These are phyloP conservation scores for Lichenostomus cassidix DNA, from an alignment of 2,113 vertebrate genomes.

Conservation along the genomic window DNA sequence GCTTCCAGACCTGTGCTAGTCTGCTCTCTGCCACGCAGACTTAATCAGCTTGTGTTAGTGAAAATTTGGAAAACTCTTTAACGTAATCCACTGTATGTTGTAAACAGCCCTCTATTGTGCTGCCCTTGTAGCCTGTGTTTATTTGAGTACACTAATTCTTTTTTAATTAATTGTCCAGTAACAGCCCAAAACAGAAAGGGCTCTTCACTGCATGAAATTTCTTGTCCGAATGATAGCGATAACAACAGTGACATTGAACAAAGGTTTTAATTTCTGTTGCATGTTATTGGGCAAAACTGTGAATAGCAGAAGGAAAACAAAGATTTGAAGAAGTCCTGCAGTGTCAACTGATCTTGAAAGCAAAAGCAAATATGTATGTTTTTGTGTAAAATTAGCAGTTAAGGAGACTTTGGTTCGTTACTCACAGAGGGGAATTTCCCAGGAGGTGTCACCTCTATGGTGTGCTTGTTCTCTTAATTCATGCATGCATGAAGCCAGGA, in stretches of 20 bases:
- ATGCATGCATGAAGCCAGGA: background rate
- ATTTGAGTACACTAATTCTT: background rate
- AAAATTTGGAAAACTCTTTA: background rate
- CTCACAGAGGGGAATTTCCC: background rate
- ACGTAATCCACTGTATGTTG: background rate
- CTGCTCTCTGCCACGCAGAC: background rate
- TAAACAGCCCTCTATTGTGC: background rate
- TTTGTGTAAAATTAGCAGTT: background rate
- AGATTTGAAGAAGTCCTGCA: background rate
- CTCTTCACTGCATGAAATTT: background rate
- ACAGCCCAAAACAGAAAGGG: background rate
- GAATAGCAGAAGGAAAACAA: background rate
- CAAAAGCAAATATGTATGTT: background rate
- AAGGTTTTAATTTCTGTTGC: background rate
- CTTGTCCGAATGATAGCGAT: background rate
- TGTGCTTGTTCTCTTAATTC: background rate
- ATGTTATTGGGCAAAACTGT: background rate
- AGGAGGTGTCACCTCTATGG: background rate
- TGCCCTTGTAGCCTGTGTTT: background rate
- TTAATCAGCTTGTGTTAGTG: conserved; percentile 24
- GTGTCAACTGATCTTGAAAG: background rate
- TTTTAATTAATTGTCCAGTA: background rate
- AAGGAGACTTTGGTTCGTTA: background rate
- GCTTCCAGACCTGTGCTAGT: background rate
- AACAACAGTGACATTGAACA: background rate